Evolutionary conservation across 2,888 invertebrate genomes (phyloP), one percentile per base, ranked within the genome.

Genomic region (Cremastinae sp.): DNA sequence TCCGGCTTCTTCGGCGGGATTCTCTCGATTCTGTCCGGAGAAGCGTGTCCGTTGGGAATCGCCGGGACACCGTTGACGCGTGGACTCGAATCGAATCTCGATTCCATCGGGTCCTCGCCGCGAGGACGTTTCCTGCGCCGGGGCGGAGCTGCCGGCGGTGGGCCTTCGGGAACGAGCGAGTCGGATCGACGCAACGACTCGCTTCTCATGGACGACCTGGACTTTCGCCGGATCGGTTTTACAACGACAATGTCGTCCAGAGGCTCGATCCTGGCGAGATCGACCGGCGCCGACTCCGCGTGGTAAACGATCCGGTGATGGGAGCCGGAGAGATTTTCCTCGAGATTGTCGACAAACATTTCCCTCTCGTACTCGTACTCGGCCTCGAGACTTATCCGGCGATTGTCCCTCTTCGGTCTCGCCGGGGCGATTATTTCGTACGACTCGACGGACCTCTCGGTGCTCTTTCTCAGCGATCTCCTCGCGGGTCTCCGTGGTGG

Each of bases 321-420:
- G 5, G 82, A 81, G 1, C 65, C 78, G n/a, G 81, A 82, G 8
- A 78, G 47, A 54, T 79, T 81, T 45, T 75, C 80, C 0, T 75
- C 79, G 7, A 65, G 51, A 12, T 79, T 68, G 7, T 71, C 71
- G 12, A 7, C 20, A 0, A 51, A 51, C 0, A 22, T 8, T 0
- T 77, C 78, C 10, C 72, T 54, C 10, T 81, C 76, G 28, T 71
- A 61, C 41, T 75, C 68, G 45, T 79, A 70, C 14, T 78, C 78
- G 34, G 75, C 65, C 9, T 86, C 86, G 18, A 84, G 79, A 70
- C 87, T 88, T 5, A 83, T 77, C 7, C 84, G 81, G 16, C 84
- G 78, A 43, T n/a, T 20, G 9, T 85, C 84, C 9, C 93, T 91
- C 79, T 93, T 92, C 0, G 92, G 91, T 62, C 90, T 90, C 16